phyloP scores from a whole-genome alignment of 35 echinoderm and acorn worm genomes.

The Stichopus chloronotus region DNA sequence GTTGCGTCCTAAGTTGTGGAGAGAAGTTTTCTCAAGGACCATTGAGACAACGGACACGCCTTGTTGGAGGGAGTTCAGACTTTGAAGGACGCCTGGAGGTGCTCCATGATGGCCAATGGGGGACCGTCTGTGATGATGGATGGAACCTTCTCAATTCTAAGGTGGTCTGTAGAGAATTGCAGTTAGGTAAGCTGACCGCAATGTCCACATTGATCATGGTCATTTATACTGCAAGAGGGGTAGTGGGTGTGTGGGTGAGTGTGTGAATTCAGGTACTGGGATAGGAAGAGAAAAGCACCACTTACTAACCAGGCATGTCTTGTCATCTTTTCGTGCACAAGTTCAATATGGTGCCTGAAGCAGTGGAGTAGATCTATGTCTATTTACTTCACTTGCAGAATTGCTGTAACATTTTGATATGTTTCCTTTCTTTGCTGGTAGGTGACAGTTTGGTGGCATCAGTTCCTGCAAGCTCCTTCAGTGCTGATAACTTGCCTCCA shows the following conservation, averaged over 20 bases:
- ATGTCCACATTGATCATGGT: not conserved
- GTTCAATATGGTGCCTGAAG: not conserved
- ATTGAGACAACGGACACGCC: conserved; percentile 48
- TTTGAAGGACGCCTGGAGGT: conserved; percentile 90
- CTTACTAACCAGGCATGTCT: too few relatives aligned
- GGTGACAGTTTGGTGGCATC: conserved; percentile 60
- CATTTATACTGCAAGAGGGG: not conserved
- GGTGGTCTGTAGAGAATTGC: conserved; percentile 87
- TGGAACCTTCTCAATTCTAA: conserved; percentile 77
- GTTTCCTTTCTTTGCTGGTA: too few relatives aligned
- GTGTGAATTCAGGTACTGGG: not conserved
- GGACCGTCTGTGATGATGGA: conserved; percentile 89
- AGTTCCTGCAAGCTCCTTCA: conserved; percentile 55
- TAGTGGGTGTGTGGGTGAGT: not conserved
- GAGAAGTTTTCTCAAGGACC: conserved; percentile 59
- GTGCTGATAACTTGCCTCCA: not conserved
- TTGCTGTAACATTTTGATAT: not conserved
- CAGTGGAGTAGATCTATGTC: not conserved
- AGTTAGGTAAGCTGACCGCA: conserved; percentile 70
- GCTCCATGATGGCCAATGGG: conserved; percentile 76
- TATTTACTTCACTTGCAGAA: not conserved
- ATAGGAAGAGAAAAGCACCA: too few relatives aligned
- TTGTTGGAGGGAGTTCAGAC: conserved; percentile 61
- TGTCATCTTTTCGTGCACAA: too few relatives aligned
- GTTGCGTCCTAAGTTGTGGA: conserved; percentile 69